Evolutionary conservation across 2,113 vertebrate species (phyloP), one percentile per base, ranked within the genome.

Genomic region (Lonchura striata): DNA sequence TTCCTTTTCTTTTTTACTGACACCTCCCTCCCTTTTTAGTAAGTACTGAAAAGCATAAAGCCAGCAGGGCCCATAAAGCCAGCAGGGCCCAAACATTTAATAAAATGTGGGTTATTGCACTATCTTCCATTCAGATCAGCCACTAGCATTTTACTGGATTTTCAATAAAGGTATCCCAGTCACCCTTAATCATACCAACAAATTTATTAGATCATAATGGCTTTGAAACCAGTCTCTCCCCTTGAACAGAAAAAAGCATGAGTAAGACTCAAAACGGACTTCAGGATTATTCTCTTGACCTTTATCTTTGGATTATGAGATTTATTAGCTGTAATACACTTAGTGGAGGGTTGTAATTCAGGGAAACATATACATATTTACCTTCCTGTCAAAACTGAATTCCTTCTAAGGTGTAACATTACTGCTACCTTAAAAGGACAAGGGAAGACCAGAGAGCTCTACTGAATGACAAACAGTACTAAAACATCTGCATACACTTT

Each of bases 291-390:
- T 92, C 64, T 94, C 63, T 65, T 96, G 78, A 89, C 87, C 90
- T 94, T 95, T 91, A 88, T 74, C 63, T 88, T 91, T 86, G 84
- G 93, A 95, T 92, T 82, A 95, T 80, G 54, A 91, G 93, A 95
- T 90, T 95, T 93, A 91, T 83, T 95, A 92, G 42, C 84, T 70
- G 61, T 75, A 95, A 95, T 65, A 92, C 68, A 91, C 91, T 90
- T 89, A 90, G 65, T 10, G 39, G 57, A 85, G 14, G 25, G 33
- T 60, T 82, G 15, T 25, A 91, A 85, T 93, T 93, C 79, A 70
- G 39, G 20, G 50, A 82, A 79, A 66, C 33, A 82, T 31, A 83
- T 5, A 88, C 1, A 6, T 53, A 83, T 86, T 80, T 81, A 74
- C 42, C 77, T 92, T 81, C 85, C 56, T 54, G 30, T 47, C 33